Evolutionary conservation across 2,888 invertebrate genomes (phyloP), one percentile per base, ranked within the genome.

Genomic region (Copidosoma aretas): DNA sequence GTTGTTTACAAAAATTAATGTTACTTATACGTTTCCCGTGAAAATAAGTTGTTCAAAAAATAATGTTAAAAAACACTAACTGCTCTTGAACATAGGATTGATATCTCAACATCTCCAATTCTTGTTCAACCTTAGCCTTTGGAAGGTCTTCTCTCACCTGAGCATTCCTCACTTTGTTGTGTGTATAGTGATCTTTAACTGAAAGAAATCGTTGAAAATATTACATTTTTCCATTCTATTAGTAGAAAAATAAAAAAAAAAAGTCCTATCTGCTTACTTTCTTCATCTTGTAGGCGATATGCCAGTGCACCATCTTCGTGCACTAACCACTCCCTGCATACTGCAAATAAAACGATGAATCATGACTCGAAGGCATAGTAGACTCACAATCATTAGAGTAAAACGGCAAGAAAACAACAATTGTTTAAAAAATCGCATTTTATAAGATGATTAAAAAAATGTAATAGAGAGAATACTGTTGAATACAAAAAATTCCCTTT

Each of bases 231-330:
- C 32, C 60, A 4, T 59, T 12, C 21, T 58, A 3, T 32, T 14
- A 39, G 21, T 52, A n/a, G 43, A 25, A 22, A 25, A 59, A 62
- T 63, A 62, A 57, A 54, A 60, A 56, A 60, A 17, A 43, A 46
- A 57, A 43, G 54, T 3, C 32, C 8, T 32, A 5, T 72, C 84
- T n/a, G n/a, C 88, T 86, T 86, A 89, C 93, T 92, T 86, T 94
- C 93, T 86, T 93, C 89, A 78, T 90, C 90, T 83, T 94, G 94
- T 43, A 94, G 86, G 75, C 89, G 89, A 83, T 93, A 91, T 12
- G 94, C 93, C 77, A 93, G 82, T 21, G 92, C 93, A 73, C 91
- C 91, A 84, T 94, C 94, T 85, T 94, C 94, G 77, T 92, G 89
- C 43, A 94, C 91, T 76, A 91, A 85, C 93, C 93, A 94, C 84